These are phyloP conservation scores for Cephalopholis sonnerati DNA, from an alignment of 2,113 vertebrate species.

Conservation along the genomic window DNA sequence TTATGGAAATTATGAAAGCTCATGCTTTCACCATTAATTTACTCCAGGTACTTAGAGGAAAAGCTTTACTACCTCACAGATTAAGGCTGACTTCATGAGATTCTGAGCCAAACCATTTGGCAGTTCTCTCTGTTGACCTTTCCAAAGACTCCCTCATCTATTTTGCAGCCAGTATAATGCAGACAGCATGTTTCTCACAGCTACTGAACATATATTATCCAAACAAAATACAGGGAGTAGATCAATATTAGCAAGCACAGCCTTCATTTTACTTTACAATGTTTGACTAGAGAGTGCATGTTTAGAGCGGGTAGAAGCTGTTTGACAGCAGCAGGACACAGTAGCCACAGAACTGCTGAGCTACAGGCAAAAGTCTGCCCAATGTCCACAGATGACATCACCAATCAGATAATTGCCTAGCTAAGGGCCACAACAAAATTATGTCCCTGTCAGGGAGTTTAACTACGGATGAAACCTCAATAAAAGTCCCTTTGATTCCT, in stretches of 20 bases:
- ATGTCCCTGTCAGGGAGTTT: conserved; percentile 53
- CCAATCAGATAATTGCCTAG: conserved; percentile 54
- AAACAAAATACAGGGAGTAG: conserved; percentile 20
- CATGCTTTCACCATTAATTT: conserved; percentile 20
- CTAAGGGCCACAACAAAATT: conserved; percentile 50
- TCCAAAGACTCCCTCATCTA: conserved; percentile 22
- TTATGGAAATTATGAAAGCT: conserved; percentile 1
- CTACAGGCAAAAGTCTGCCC: conserved; percentile 48
- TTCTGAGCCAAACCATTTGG: conserved; percentile 63
- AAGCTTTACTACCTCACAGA: conserved; percentile 20
- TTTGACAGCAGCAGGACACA: conserved; percentile 23
- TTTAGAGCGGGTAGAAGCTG: neutral
- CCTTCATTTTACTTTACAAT: neutral
- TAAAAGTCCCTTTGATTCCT: conserved; percentile 57
- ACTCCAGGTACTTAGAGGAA: conserved; percentile 11
- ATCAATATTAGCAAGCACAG: neutral
- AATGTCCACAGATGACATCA: conserved; percentile 61
- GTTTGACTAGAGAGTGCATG: conserved; percentile 9
- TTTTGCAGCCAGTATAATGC: conserved; percentile 12
- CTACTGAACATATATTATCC: neutral
- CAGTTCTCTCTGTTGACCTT: conserved; percentile 50
- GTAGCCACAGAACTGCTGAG: conserved; percentile 36
- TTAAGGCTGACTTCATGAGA: conserved; percentile 41
- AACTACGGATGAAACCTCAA: conserved; percentile 44
- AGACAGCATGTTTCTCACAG: conserved; percentile 23